Evolutionary conservation across 1,140 invertebrate species (phyloP).

Genomic region (Megalopta genalis): DNA sequence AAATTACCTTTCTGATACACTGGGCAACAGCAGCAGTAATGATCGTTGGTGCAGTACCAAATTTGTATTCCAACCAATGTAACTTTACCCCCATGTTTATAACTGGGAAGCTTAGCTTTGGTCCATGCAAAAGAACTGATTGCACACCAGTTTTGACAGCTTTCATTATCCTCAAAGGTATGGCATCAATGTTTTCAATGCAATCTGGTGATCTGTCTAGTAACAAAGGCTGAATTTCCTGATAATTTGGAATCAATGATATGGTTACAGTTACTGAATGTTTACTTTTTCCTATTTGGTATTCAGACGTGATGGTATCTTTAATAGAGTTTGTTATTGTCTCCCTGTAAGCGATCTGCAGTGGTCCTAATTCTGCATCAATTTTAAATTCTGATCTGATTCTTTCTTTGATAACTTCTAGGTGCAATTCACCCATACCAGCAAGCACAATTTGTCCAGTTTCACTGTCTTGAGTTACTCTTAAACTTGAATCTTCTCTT

Average conservation of each 20-base stretch:
- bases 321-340: constrained; percentile 81
- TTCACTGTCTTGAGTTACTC: constrained; percentile 87
- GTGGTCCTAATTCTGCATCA: constrained; percentile 93
- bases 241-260: constrained; percentile 80
- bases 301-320: constrained; percentile 82
- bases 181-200: constrained; percentile 82
- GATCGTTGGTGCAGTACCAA: constrained; percentile 88
- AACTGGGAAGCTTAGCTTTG: constrained; percentile 86
- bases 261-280: constrained; percentile 83
- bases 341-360: constrained; percentile 97
- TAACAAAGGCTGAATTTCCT: constrained; percentile 75
- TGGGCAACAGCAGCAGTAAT: constrained; percentile 89
- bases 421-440: constrained; percentile 98
- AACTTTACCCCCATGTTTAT: constrained; percentile 88
- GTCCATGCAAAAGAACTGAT: constrained; percentile 85
- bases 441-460: constrained; percentile 93
- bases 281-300: constrained; percentile 83
- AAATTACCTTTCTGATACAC: constrained; percentile 86
- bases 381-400: constrained; percentile 94
- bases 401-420: constrained; percentile 95
- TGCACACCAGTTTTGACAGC: constrained; percentile 84
- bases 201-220: constrained; percentile 85
- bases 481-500: constrained; percentile 96
- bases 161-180: constrained; percentile 82
- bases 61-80: constrained; percentile 87